These are phyloP conservation scores for Neotoma lepida DNA, from an alignment of 2,113 vertebrate genomes.

Conservation along the genomic window DNA sequence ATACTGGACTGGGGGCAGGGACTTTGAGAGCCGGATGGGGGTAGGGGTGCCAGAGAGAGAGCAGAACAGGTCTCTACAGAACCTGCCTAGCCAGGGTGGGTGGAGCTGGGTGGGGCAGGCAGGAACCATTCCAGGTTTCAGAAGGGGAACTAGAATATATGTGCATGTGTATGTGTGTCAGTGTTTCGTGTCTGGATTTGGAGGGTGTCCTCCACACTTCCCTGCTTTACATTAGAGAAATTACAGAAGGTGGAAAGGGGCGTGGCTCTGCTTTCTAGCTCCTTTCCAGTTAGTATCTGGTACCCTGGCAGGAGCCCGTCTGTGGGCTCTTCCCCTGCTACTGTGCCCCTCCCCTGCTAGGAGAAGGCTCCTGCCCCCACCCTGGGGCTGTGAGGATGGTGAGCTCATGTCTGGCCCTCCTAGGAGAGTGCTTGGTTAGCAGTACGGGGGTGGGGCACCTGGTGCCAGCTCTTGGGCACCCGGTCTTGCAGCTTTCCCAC, in stretches of 20 bases:
- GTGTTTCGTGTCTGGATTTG: not conserved
- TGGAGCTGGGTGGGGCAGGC: conserved; percentile 73
- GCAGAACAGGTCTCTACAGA: conserved; percentile 78
- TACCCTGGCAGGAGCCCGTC: conserved; percentile 3
- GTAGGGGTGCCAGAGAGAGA: conserved; percentile 53
- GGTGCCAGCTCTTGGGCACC: conserved; percentile 27
- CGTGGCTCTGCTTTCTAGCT: not conserved
- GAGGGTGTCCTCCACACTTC: not conserved
- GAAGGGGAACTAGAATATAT: conserved; percentile 2
- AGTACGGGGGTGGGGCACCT: not conserved
- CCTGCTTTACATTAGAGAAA: not conserved
- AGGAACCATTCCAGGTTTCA: conserved; percentile 63
- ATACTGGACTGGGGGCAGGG: not conserved
- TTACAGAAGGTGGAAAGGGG: not conserved
- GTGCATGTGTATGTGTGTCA: not conserved
- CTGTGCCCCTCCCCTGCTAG: not conserved
- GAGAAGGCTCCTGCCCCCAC: conserved; percentile 38
- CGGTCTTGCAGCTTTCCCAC: not conserved
- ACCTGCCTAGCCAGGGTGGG: conserved; percentile 68
- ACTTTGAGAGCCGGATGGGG: conserved; percentile 27
- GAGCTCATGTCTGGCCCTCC: conserved; percentile 78
- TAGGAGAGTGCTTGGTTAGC: conserved; percentile 60
- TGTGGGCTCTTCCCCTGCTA: not conserved
- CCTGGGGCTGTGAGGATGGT: conserved; percentile 59
- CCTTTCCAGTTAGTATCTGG: not conserved